Base-by-base conservation (phyloP, 2,888 invertebrate species). In the Volucella bombylans region DNA sequence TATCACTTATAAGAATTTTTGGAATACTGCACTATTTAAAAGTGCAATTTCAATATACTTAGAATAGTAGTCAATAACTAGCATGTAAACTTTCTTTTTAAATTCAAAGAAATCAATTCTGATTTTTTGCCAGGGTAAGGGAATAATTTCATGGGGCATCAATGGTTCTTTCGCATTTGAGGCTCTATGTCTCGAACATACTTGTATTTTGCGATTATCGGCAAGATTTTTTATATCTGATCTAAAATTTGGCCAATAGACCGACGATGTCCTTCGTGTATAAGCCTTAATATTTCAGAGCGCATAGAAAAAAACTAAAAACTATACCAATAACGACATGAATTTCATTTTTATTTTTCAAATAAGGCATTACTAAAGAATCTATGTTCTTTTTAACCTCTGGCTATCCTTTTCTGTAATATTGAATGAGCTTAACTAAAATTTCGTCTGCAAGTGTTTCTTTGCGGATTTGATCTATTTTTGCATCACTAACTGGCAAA, bases 161-260 rank as follows among this genome's bases (percentile, higher is more conserved):
- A 68, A 68, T 15, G 54, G 68, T 68, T 47, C 55, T 9, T 68
- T 68, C 4, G 38, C 11, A 47, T 68, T 68, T 6, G 55, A 68
- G 15, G 18, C 41, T 65, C 15, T 52, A 49, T 65, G n/a, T 50
- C 18, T 65, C 52, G 52, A 65, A 50, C 52, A 52, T 14, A n/a
- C n/a, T n/a, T n/a, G n/a, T n/a, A 52, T 52, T 23, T 52, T 18
- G 6, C 52, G 18, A 52, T 23, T 52, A 52, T 52, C 23, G 10
- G 49, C 61, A 4, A 61, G 18, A 18, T 61, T 61, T 45, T 61
- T 61, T 45, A 61, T 41, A 18, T 61, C 31, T 49, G 49, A 45
- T 31, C 38, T 64, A n/a, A 64, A 45, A 18, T 18, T 18, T 18
- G 18, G 18, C 18, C 18, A 18, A 18, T 18, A 18, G 18, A 18